Evolutionary conservation across 2,113 vertebrate species (phyloP), one percentile per base, ranked within the genome.

Genomic region (Scatophagus argus): DNA sequence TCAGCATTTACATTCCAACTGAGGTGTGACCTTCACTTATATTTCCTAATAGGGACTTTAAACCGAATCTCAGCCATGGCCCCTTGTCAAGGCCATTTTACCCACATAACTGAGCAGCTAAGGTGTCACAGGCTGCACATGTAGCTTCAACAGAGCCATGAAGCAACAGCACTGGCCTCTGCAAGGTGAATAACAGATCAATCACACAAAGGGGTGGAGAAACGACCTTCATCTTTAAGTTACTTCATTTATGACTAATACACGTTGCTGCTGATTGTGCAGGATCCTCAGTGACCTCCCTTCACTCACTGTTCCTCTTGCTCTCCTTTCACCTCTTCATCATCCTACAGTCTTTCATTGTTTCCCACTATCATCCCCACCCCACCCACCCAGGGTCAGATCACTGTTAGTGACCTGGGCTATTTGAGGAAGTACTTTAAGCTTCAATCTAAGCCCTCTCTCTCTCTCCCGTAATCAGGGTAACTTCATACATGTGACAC

Each of bases 391-490:
- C 39, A 16, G 63, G 73, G 60, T 83, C 59, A 84, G 74, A 63
- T 85, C 16, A 2, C 72, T 66, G 52, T 78, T 56, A 66, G 72
- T 78, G 69, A 85, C 62, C 59, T 74, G 49, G 8, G 80, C 79
- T 88, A 84, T 86, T 79, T 69, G 62, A 89, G 81, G 86, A 84
- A 65, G 75, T 82, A 78, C 72, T 55, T 69, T 84, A 81, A 88
- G 77, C 83, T 81, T 60, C 60, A 59, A 76, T 88, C 71, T 56
- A 77, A 86, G 83, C 67, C 79, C 38, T 70, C 59, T 55, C 51
- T 72, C 79, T 65, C 73, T 39, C 34, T 81, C 54, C 70, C 62
- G 41, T 81, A 79, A 74, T 83, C 72, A 80, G 72, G 86, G 52
- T 74, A 73, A 54, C 62, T 52, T 77, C 25, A 64, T 72, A 76